phyloP scores from a whole-genome alignment of 1,140 invertebrate genomes.

The Drosophila paulistorum region DNA sequence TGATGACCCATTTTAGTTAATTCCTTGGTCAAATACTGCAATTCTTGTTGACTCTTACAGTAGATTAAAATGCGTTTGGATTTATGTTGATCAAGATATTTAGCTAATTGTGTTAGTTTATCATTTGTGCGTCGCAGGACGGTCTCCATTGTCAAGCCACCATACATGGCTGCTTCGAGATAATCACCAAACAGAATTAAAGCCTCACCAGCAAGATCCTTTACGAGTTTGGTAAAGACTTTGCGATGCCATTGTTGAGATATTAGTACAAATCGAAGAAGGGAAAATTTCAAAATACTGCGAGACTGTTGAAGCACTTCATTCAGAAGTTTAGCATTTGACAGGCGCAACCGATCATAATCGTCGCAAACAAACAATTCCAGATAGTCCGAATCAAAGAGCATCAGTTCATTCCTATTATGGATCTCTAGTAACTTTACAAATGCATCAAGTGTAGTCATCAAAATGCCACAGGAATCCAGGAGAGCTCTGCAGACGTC shows the following conservation, averaged over 20 bases:
- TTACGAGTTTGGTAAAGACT: constrained; percentile 24
- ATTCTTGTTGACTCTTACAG: constrained; percentile 34
- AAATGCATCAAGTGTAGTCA: constrained; percentile 35
- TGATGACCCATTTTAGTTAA: constrained; percentile 19
- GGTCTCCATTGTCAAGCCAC: constrained; percentile 31
- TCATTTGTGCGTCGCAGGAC: not conserved
- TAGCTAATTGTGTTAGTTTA: constrained; percentile 24
- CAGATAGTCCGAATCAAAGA: constrained; percentile 31
- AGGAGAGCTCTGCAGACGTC: constrained; percentile 38
- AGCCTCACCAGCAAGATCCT: constrained; percentile 5
- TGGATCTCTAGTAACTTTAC: constrained; percentile 5
- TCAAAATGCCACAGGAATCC: constrained; percentile 52
- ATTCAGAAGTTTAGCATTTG: not conserved
- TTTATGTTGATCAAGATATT: constrained; percentile 11
- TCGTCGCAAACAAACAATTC: constrained; percentile 51
- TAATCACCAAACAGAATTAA: constrained; percentile 53
- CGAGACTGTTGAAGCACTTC: constrained; percentile 15
- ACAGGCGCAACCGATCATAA: constrained; percentile 37
- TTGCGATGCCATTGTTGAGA: constrained; percentile 52
- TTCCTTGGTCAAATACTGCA: not conserved
- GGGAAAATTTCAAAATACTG: not conserved
- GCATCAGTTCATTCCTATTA: not conserved
- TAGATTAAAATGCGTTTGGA: constrained; percentile 41
- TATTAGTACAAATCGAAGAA: constrained; percentile 37
- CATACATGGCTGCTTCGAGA: constrained; percentile 59